These are phyloP conservation scores for Neuroterus valhalla DNA, from an alignment of 1,140 invertebrate genomes.

Conservation along the genomic window DNA sequence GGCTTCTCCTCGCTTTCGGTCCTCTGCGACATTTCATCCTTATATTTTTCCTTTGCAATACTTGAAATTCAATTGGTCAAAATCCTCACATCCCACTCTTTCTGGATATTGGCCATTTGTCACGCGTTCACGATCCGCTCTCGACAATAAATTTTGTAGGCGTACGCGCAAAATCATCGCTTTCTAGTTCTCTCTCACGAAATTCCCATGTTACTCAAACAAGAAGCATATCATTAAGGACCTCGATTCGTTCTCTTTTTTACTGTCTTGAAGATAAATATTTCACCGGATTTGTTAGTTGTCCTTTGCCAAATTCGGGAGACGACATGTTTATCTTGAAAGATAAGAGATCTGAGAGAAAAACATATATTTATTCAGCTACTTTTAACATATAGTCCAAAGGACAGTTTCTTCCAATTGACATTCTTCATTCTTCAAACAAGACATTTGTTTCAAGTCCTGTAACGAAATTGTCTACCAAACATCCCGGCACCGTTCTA, in stretches of 20 bases:
- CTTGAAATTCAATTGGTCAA: slow-evolving; percentile 54
- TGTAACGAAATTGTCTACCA: background rate
- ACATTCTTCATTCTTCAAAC: slow-evolving; percentile 21
- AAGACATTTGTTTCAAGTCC: slow-evolving; percentile 4
- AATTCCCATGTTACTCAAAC: background rate
- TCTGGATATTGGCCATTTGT: slow-evolving; percentile 1
- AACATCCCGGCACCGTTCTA: slow-evolving; percentile 9
- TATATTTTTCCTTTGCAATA: slow-evolving; percentile 46
- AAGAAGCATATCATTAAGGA: background rate
- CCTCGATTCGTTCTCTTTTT: background rate
- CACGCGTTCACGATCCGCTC: background rate
- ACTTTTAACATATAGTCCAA: background rate
- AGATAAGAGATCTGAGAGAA: slow-evolving; percentile 1
- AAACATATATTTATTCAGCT: background rate
- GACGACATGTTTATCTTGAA: background rate
- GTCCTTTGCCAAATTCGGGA: background rate
- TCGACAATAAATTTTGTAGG: background rate
- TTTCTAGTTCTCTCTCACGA: background rate
- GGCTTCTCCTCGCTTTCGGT: slow-evolving; percentile 31
- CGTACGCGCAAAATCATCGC: slow-evolving; percentile 17
- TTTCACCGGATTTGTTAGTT: background rate
- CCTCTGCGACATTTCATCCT: slow-evolving; percentile 39
- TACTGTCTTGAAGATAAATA: background rate
- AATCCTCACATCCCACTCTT: slow-evolving; percentile 23
- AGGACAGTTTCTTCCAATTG: background rate